These are phyloP conservation scores for Lutjanus argentimaculatus DNA, from an alignment of 2,797 vertebrate species.

Conservation along the genomic window DNA sequence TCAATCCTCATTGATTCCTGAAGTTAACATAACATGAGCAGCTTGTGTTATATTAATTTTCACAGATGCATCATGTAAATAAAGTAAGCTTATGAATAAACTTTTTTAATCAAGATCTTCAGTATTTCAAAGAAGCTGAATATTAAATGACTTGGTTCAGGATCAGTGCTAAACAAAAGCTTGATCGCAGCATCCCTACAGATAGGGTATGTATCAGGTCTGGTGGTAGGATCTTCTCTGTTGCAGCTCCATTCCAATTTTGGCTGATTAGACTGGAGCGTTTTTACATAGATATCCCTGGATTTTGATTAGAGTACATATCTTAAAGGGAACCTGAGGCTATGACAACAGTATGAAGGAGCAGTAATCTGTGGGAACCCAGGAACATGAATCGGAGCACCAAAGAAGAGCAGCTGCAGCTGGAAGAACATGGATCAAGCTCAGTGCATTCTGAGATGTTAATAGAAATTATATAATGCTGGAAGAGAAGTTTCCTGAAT, in stretches of 20 bases:
- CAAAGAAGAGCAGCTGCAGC: not conserved
- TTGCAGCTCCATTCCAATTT: not conserved
- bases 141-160: no score
- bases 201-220: no score
- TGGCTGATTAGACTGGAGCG: not conserved
- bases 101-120: not conserved
- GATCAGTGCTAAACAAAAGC: no score
- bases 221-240: not conserved
- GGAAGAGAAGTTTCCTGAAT: not conserved
- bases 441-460: conserved; percentile 14
- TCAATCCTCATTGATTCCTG: no score
- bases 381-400: not conserved
- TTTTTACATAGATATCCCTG: not conserved
- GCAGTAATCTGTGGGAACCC: conserved; percentile 2
- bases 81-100: not conserved
- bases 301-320: not conserved
- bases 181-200: no score
- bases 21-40: no score
- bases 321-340: not conserved
- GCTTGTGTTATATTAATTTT: not conserved
- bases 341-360: not conserved
- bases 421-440: not conserved
- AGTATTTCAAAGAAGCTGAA: no score
- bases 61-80: not conserved
- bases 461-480: conserved; percentile 1